These are phyloP conservation scores for Hetaerina titia DNA, from an alignment of 2,888 invertebrate genomes.

Conservation along the genomic window DNA sequence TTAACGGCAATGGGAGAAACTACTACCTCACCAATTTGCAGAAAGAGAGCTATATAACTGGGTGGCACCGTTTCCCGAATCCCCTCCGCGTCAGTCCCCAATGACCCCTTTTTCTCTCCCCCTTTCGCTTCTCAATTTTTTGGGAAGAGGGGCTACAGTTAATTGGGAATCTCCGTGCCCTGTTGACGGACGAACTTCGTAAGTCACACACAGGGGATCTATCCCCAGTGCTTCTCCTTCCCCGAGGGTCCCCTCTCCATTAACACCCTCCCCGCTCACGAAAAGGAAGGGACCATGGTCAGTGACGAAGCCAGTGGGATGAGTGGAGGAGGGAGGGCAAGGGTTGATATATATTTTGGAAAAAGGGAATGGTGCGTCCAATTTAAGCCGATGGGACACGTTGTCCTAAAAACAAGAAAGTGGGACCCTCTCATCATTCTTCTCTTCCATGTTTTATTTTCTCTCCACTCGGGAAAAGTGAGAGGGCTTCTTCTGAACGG, in stretches of 20 bases:
- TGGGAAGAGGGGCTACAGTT: neutral
- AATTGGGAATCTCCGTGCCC: slow-evolving; percentile 18
- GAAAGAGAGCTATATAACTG: neutral
- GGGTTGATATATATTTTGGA: neutral
- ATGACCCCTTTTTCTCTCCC: neutral
- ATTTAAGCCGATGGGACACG: neutral
- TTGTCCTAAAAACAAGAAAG: neutral
- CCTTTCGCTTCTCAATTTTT: neutral
- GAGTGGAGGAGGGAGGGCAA: neutral
- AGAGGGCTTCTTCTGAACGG: too few species aligned
- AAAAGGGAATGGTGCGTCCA: neutral
- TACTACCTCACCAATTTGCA: neutral
- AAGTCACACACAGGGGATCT: neutral
- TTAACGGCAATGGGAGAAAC: slow-evolving; percentile 16
- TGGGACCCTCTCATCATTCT: neutral
- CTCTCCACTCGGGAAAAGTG: too few species aligned
- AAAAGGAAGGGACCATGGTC: neutral
- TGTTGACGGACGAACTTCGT: slow-evolving; percentile 7
- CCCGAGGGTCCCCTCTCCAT: neutral
- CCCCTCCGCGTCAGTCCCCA: neutral
- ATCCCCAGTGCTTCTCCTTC: neutral
- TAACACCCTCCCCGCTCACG: neutral
- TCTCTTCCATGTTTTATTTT: too few species aligned
- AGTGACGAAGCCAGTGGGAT: neutral
- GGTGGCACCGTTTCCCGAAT: neutral